phyloP scores from a whole-genome alignment of 1,140 invertebrate species.

The Hyphantria cunea region DNA sequence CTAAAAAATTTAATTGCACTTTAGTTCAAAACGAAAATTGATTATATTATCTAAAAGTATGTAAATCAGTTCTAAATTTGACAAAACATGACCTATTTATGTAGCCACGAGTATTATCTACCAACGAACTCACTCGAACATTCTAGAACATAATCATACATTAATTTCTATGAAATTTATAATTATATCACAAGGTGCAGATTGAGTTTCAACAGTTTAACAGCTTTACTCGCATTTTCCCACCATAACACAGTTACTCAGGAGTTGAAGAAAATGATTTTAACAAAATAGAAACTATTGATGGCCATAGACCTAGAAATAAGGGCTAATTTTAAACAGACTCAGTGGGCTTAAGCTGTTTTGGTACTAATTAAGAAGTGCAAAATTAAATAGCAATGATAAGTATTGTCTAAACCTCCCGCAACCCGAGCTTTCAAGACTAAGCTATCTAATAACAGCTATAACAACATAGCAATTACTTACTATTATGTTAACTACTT shows the following conservation, averaged over 20 bases:
- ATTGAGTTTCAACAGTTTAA: conserved; percentile 37
- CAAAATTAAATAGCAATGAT: conserved; percentile 1
- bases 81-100: conserved; percentile 20
- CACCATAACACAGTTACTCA: conserved; percentile 11
- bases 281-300: not conserved
- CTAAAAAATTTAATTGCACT: conserved; percentile 33
- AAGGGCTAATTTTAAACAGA: conserved; percentile 10
- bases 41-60: conserved; percentile 21
- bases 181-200: conserved; percentile 43
- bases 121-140: conserved; percentile 12
- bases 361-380: not conserved
- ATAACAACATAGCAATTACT: no score
- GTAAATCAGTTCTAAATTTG: conserved; percentile 28
- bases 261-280: conserved; percentile 19
- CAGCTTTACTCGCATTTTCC: conserved; percentile 12
- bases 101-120: conserved; percentile 23
- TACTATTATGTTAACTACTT: no score
- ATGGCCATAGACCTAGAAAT: conserved; percentile 24
- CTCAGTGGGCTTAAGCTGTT: not conserved
- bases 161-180: conserved; percentile 35
- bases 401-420: not conserved
- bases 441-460: no score
- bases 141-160: conserved; percentile 31
- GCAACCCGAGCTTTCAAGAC: no score
- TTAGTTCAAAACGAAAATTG: conserved; percentile 21